phyloP scores from a whole-genome alignment of 2,888 invertebrate species.

The Conomelus anceps region DNA sequence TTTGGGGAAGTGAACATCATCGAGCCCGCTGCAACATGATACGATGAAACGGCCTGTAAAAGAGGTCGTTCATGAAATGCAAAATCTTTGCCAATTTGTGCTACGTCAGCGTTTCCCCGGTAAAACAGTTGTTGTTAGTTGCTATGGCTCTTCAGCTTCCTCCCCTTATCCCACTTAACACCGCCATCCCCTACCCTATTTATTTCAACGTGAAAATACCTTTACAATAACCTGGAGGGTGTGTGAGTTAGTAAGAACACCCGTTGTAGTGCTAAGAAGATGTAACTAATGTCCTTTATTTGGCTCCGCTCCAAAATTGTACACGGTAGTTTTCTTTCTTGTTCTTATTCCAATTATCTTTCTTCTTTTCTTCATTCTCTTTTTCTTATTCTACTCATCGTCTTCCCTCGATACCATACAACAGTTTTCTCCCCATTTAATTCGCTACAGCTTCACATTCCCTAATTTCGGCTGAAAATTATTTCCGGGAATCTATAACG shows the following conservation, averaged over 20 bases:
- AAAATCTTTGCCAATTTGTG: background rate
- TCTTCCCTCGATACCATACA: background rate
- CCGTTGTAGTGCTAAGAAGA: background rate
- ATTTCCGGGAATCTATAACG: background rate
- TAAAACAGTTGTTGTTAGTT: background rate
- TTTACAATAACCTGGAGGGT: background rate
- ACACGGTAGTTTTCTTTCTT: background rate
- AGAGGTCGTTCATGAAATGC: background rate
- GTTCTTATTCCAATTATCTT: background rate
- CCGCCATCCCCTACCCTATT: background rate
- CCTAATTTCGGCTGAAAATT: background rate
- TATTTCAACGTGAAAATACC: background rate
- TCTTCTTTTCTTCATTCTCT: background rate
- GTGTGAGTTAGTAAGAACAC: background rate
- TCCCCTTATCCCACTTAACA: background rate
- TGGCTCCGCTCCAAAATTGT: background rate
- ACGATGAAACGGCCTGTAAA: background rate
- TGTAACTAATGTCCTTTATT: background rate
- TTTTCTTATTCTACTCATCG: background rate
- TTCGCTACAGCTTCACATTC: background rate
- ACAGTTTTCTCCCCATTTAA: background rate
- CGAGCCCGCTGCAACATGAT: background rate
- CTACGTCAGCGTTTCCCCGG: background rate
- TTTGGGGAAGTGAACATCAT: background rate
- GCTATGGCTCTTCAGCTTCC: background rate